Evolutionary conservation across 2,888 invertebrate genomes (phyloP), one percentile per base, ranked within the genome.

Genomic region (Nasonia oneida): DNA sequence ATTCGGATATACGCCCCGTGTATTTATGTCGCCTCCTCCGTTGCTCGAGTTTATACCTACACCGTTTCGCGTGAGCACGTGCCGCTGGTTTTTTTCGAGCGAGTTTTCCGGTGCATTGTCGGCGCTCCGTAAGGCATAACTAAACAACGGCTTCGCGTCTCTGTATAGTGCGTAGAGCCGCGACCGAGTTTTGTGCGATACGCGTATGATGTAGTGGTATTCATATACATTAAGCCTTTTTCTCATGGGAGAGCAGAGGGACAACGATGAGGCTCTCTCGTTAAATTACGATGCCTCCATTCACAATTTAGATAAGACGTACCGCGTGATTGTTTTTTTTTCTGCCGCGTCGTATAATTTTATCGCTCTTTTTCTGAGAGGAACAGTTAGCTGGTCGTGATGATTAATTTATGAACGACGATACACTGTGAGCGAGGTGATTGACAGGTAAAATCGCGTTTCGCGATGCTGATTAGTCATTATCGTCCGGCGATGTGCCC

Each of bases 101-200:
- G 37, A 73, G 76, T 76, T 81, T 83, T 80, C 86, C 86, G 86
- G 83, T 83, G 82, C 61, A 83, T 83, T 83, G 80, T 83, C 39
- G 73, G n/a, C 12, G 71, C 14, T 18, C 79, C 70, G 50, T 33
- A 4, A 29, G 79, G 67, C 74, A 64, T 82, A 75, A 73, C 78
- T 73, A 61, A 81, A 74, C 76, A 73, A 64, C 73, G 29, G 15
- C 23, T 64, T 42, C 10, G 67, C 23, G 47, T 8, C 0, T 47
- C 37, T 70, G 8, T 15, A 70, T 53, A 29, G 14, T 33, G 61
- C 23, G 23, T 61, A 23, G 2, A 23, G 1, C 23, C 18, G 3
- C 70, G 75, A 33, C 37, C 81, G 75, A 37, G 74, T 81, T 81
- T 81, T 42, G 23, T 23, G 29, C 14, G 39, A 29, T 29, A 57